Evolutionary conservation across 2,113 vertebrate genomes (phyloP).

Genomic region (Actenoides hombroni): DNA sequence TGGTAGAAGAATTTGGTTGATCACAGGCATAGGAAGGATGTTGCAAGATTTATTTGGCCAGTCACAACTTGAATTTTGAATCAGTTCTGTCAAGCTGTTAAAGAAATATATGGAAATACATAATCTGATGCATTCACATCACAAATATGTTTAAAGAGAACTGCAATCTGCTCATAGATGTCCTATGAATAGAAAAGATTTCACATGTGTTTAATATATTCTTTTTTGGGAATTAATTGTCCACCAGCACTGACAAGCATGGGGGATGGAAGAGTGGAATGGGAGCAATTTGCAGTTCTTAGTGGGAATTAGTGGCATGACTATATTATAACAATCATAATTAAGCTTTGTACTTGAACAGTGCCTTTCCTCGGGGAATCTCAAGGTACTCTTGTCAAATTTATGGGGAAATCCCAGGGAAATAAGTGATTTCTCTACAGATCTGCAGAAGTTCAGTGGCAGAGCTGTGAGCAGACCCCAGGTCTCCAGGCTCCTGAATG

Average conservation of each 20-base stretch:
- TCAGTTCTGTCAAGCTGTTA: not conserved
- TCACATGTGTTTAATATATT: slow-evolving; percentile 40
- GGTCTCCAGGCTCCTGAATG: not conserved
- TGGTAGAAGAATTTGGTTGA: not conserved
- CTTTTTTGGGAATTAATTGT: slow-evolving; percentile 55
- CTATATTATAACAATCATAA: slow-evolving; percentile 65
- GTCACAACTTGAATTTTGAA: slow-evolving; percentile 33
- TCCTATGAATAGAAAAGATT: not conserved
- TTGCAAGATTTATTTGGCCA: slow-evolving; percentile 19
- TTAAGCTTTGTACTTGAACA: slow-evolving; percentile 64
- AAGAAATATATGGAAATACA: not conserved
- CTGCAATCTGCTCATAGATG: not conserved
- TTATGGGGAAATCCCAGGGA: not conserved
- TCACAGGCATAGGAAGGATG: not conserved
- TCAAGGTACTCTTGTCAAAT: slow-evolving; percentile 42
- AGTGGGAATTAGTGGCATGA: slow-evolving; percentile 60
- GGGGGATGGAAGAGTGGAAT: slow-evolving; percentile 42
- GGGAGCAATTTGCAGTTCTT: slow-evolving; percentile 60
- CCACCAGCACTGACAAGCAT: not conserved
- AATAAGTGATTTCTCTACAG: slow-evolving; percentile 35
- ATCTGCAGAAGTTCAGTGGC: not conserved
- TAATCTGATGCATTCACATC: slow-evolving; percentile 8
- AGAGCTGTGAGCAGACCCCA: not conserved
- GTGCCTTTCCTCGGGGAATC: slow-evolving; percentile 45
- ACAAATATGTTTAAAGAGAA: slow-evolving; percentile 16